Evolutionary conservation across 2,113 vertebrate genomes (phyloP).

Genomic region (Prunella fulvescens): DNA sequence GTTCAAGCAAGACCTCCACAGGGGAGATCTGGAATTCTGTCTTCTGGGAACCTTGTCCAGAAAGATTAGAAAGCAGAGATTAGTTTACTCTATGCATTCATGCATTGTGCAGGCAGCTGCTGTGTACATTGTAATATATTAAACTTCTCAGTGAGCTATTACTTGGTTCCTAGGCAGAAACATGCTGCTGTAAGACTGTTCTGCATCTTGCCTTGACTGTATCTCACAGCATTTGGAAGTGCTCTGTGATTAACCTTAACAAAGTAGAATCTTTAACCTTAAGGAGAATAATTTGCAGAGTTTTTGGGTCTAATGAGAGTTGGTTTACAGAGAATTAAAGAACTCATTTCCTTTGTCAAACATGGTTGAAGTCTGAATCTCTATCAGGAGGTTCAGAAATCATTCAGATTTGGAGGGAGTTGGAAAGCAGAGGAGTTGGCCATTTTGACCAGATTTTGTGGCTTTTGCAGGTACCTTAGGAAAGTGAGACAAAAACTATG

Average conservation of each 20-base stretch:
- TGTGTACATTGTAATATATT: neutral
- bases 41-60: slow-evolving; percentile 2
- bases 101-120: neutral
- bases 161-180: neutral
- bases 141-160: neutral
- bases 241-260: neutral
- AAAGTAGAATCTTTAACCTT: neutral
- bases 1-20: neutral
- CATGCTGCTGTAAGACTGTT: neutral
- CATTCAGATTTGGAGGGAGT: neutral
- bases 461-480: neutral
- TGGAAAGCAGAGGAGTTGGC: neutral
- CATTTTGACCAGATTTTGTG: neutral
- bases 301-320: fast-evolving
- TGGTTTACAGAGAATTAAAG: neutral
- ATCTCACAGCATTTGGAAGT: neutral
- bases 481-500: neutral
- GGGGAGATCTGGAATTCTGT: neutral
- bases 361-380: neutral
- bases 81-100: neutral
- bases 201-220: neutral
- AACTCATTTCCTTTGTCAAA: neutral
- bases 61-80: neutral
- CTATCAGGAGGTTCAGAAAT: neutral
- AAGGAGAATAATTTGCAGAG: neutral